These are phyloP conservation scores for Brachystomella parvula DNA, from an alignment of 1,140 invertebrate species.

Conservation along the genomic window DNA sequence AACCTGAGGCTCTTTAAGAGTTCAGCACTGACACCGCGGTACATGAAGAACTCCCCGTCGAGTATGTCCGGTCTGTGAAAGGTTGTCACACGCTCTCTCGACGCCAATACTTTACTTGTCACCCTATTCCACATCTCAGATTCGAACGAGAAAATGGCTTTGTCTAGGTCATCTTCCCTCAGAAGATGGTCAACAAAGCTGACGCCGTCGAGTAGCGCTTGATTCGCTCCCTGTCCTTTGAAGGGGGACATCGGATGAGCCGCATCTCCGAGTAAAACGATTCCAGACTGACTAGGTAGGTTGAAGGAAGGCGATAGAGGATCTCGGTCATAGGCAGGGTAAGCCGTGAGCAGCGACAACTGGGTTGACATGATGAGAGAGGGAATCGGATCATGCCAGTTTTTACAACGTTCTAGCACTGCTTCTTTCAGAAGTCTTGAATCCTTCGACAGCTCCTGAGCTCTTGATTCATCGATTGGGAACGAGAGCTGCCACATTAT, in stretches of 20 bases:
- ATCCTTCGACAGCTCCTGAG: not conserved
- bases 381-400: not conserved
- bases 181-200: not conserved
- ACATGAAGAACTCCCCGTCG: not conserved
- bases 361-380: not conserved
- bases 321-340: slow-evolving; percentile 6
- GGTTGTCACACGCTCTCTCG: not conserved
- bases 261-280: not conserved
- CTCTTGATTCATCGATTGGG: not conserved
- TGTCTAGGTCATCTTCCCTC: not conserved
- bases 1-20: not conserved
- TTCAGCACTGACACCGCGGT: not conserved
- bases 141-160: not conserved
- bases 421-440: not conserved
- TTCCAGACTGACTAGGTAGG: not conserved
- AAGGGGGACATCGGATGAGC: slow-evolving; percentile 5
- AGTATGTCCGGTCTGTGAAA: not conserved
- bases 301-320: not conserved
- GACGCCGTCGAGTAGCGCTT: slow-evolving; percentile 1
- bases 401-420: not conserved
- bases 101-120: not conserved
- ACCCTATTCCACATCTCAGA: not conserved
- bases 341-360: not conserved
- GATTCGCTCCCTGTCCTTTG: slow-evolving; percentile 3
- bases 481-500: slow-evolving; percentile 6